A percentile compares a stretch with the other conserved stretches of the same genome.
Conservation (phyloP, 2,888 invertebrate genomes). For the Dorcus hopei region DNA sequence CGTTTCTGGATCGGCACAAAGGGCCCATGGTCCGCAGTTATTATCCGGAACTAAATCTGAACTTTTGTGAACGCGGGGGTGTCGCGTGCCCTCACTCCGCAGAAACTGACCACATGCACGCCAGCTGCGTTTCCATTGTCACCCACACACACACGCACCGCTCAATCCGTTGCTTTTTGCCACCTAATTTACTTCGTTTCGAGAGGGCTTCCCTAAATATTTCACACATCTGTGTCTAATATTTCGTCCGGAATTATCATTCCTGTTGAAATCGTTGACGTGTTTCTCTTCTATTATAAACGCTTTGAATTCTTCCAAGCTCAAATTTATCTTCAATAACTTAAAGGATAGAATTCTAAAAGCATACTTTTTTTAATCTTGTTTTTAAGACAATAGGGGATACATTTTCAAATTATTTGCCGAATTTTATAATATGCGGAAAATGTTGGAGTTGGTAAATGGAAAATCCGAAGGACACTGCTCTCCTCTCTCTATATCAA, state of each 20-base stretch:
- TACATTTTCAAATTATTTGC: too few species aligned
- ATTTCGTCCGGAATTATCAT: conserved; percentile 28
- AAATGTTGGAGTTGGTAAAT: too few species aligned
- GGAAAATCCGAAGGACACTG: too few species aligned
- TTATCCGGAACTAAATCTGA: conserved; percentile 50
- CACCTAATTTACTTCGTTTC: conserved; percentile 45
- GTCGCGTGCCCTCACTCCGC: conserved; percentile 30
- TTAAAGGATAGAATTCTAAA: too few species aligned
- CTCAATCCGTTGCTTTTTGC: conserved; percentile 39
- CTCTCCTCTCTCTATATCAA: too few species aligned
- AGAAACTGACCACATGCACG: conserved; percentile 38
- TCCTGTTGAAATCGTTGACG: conserved; percentile 23
- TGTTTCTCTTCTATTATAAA: neutral
- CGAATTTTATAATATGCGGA: too few species aligned
- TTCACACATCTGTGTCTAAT: conserved; percentile 31
- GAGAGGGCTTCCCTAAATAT: conserved; percentile 18
- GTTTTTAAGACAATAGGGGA: too few species aligned
- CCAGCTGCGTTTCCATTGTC: conserved; percentile 47
- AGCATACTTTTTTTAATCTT: too few species aligned
- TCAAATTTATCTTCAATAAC: too few species aligned
- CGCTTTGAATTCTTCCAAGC: too few species aligned
- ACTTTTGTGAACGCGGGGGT: conserved; percentile 41
- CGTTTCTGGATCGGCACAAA: neutral
- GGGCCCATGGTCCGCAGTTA: conserved; percentile 38
- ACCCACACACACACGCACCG: conserved; percentile 46